These are phyloP conservation scores for Drosophila setifemur DNA, from an alignment of 1,140 invertebrate genomes.

Conservation along the genomic window DNA sequence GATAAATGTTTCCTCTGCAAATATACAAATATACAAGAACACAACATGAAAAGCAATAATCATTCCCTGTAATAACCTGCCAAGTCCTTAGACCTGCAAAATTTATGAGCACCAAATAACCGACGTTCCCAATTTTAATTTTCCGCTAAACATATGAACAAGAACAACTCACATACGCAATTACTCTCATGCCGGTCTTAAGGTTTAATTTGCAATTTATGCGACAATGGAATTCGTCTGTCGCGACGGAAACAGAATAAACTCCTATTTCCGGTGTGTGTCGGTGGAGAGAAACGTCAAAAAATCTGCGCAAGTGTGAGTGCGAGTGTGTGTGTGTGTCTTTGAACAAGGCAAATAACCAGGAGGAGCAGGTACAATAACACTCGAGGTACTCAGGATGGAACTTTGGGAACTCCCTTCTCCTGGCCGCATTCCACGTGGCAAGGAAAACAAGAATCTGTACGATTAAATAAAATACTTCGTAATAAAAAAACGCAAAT, in stretches of 20 bases:
- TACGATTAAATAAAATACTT: conserved; percentile 75
- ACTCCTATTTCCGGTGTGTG: conserved; percentile 25
- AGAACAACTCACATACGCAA: conserved; percentile 24
- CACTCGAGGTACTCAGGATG: conserved; percentile 5
- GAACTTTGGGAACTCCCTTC: background rate
- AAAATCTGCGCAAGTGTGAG: conserved; percentile 23
- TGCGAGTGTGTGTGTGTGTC: conserved; percentile 19
- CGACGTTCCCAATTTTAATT: conserved; percentile 21
- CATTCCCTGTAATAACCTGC: too few relatives aligned
- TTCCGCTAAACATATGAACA: conserved; percentile 22
- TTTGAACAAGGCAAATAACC: conserved; percentile 39
- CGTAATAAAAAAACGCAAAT: conserved; percentile 61
- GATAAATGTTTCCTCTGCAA: too few relatives aligned
- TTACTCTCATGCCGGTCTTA: conserved; percentile 7
- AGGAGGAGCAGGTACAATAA: conserved; percentile 38
- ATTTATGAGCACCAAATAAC: conserved; percentile 5
- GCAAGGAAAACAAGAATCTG: conserved; percentile 32
- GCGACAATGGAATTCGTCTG: conserved; percentile 35
- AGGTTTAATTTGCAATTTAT: conserved; percentile 43
- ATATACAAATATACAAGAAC: too few relatives aligned
- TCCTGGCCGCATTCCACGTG: background rate
- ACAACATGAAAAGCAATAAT: too few relatives aligned
- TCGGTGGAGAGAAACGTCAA: background rate
- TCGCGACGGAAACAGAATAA: conserved; percentile 42
- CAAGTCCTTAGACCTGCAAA: background rate